Base-by-base conservation (phyloP, 2,888 invertebrate genomes). In the Hemithea aestivaria region DNA sequence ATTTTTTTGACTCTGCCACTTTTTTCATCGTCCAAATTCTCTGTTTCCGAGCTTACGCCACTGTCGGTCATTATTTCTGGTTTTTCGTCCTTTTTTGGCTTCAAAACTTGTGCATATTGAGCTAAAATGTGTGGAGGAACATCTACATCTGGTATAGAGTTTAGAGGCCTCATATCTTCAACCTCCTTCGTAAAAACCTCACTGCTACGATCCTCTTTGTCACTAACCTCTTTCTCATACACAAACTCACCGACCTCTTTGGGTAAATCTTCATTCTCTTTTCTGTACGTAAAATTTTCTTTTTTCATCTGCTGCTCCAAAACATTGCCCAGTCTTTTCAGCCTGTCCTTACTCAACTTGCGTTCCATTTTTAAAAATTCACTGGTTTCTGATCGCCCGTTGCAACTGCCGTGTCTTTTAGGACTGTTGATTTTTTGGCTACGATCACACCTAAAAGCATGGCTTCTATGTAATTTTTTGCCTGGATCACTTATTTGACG, bases 401-500 rank as follows among this genome's bases (percentile, higher is more conserved):
- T 73, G 40, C 78, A 80, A 35, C 80, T 78, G 0, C 75, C 80
- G 46, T 81, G 76, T 1, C 87, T 56, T 57, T 84, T 75, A 0
- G 81, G 77, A 21, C 67, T 69, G 16, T 43, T 48, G 2, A 51
- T 10, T 45, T 79, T 80, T 48, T 84, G 80, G 24, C 72, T 82
- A 11, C 83, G 67, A 28, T 90, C 90, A 47, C 89, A 88, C 1
- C 90, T 74, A 48, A 90, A 90, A 0, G 90, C 90, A 51, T 90
- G 90, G 35, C 88, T 90, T 25, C 90, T 66, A 25, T 90, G 89
- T n/a, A 90, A 67, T 50, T 89, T 89, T 39, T 88, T 89, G 0
- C 85, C 80, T 0, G 89, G 88, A 48, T 89, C 89, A 48, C 88
- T 89, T 1, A 58, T 63, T 51, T 89, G 89, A 0, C 89, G 63